These are phyloP conservation scores for Pristis pectinata DNA, from an alignment of 2,797 vertebrate species.

Conservation along the genomic window DNA sequence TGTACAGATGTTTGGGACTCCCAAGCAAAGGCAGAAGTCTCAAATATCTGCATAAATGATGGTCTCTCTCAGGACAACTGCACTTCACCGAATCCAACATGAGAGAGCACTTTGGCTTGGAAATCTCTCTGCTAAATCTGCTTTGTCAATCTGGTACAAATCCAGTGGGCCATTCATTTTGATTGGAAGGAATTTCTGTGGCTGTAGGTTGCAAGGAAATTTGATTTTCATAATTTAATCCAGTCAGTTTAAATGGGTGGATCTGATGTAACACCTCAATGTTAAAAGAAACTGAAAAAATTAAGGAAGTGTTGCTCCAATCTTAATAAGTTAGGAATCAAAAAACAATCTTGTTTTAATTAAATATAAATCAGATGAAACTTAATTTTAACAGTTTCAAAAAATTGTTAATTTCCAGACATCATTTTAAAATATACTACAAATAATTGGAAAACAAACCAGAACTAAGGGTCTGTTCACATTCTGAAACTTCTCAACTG, in stretches of 20 bases:
- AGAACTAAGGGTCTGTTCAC: background rate
- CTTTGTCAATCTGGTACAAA: no score
- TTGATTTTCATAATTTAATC: no score
- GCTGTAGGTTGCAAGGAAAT: no score
- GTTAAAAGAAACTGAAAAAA: background rate
- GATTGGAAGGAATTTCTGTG: no score
- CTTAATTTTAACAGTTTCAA: background rate
- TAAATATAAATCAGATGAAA: background rate
- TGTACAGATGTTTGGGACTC: no score
- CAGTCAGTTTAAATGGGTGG: background rate
- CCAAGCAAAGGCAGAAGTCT: no score
- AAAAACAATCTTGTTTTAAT: background rate
- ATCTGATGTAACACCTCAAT: background rate
- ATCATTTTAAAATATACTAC: background rate
- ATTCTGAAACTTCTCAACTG: background rate
- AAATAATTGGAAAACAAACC: background rate
- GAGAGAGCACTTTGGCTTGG: no score
- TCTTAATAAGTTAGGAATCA: background rate
- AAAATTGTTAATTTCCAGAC: background rate
- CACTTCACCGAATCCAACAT: no score
- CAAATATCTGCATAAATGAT: no score
- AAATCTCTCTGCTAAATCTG: no score
- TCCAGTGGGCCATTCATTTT: no score
- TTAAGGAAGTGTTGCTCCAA: background rate
- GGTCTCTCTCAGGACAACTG: no score